A percentile compares a stretch with the other conserved stretches of the same genome.
phyloP scores from a whole-genome alignment of 37 sponge, comb jelly and placozoan genomes.

The Aphrocallistes beatrix region DNA sequence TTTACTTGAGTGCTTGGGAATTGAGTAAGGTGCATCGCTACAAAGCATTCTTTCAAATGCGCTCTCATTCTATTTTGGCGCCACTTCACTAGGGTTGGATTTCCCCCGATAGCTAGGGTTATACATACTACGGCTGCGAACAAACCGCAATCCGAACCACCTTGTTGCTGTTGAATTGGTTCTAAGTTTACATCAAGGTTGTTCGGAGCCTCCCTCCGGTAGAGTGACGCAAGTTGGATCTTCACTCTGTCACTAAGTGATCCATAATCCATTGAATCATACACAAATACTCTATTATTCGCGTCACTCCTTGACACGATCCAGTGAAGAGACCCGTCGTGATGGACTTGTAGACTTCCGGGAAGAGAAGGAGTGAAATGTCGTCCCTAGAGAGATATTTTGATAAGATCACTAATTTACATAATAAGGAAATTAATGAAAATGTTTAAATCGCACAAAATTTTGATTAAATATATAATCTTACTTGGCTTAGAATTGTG shows the following conservation, averaged over 20 bases:
- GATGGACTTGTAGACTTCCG: not conserved
- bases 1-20: not conserved
- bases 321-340: not conserved
- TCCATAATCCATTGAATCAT: slow-evolving; percentile 18
- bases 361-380: not conserved
- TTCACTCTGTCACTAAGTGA: not conserved
- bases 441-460: too few relatives aligned
- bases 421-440: too few relatives aligned
- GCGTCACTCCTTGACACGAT: slow-evolving; percentile 6
- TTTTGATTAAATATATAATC: not conserved
- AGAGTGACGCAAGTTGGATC: not conserved
- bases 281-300: not conserved
- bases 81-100: not conserved
- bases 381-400: not conserved
- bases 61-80: not conserved
- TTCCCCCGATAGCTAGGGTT: not conserved
- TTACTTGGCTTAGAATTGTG: slow-evolving; percentile 8
- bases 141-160: slow-evolving; percentile 2
- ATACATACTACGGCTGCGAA: not conserved
- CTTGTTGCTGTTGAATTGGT: slow-evolving; percentile 1
- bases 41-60: not conserved
- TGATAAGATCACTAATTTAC: not conserved
- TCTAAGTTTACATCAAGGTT: not conserved
- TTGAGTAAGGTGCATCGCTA: not conserved
- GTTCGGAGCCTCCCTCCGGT: not conserved